phyloP scores from a whole-genome alignment of 2,113 vertebrate species.

The Proteles cristata region DNA sequence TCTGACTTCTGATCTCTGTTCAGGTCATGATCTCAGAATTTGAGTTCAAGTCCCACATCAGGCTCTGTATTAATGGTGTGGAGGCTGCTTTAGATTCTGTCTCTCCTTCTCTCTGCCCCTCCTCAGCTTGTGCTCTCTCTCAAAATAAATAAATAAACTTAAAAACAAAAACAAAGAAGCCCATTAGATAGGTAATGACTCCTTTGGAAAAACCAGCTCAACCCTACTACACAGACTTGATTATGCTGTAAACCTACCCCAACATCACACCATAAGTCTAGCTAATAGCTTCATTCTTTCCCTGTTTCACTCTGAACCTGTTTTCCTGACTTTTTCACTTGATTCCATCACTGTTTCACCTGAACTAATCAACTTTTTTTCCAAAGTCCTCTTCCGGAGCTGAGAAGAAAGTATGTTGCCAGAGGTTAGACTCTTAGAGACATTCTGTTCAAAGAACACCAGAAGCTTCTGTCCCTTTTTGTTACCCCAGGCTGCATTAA shows the following conservation, averaged over 20 bases:
- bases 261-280: background rate
- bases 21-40: too few relatives aligned
- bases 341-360: background rate
- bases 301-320: background rate
- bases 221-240: background rate
- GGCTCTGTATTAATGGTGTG: too few relatives aligned
- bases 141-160: too few relatives aligned
- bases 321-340: background rate
- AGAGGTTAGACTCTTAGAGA: background rate
- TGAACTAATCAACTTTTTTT: slow-evolving; percentile 25
- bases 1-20: too few relatives aligned
- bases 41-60: too few relatives aligned
- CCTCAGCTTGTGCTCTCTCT: too few relatives aligned
- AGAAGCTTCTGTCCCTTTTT: background rate
- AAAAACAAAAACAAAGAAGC: background rate
- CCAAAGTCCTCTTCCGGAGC: slow-evolving; percentile 26
- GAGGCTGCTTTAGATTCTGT: too few relatives aligned
- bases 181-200: background rate
- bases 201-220: slow-evolving; percentile 32
- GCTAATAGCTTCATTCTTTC: background rate
- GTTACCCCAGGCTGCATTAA: background rate
- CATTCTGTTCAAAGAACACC: background rate
- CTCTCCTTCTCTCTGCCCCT: too few relatives aligned
- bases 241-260: background rate
- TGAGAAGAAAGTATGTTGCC: background rate